Percentiles rank a stretch among this genome's conserved stretches.
These are phyloP conservation scores for Drosophila busckii DNA, from an alignment of 1,140 invertebrate species.

Conservation along the genomic window DNA sequence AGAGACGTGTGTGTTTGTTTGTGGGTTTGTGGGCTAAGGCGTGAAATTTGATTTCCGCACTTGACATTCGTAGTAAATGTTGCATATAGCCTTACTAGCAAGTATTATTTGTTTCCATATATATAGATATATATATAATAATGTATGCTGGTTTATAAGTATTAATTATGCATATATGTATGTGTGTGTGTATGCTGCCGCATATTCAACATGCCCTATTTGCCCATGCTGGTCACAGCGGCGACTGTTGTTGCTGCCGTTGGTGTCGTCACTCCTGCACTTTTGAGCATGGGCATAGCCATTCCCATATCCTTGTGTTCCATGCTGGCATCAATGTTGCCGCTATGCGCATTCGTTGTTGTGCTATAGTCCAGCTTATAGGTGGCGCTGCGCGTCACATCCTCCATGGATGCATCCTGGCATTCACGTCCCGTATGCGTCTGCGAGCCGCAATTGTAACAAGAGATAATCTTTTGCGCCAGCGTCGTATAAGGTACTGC, in stretches of 20 bases:
- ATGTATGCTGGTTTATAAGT: too few relatives aligned
- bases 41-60: constrained; percentile 78
- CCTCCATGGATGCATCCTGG: constrained; percentile 91
- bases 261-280: constrained; percentile 27
- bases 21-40: too few relatives aligned
- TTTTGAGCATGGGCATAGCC: constrained; percentile 37
- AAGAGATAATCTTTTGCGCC: constrained; percentile 79
- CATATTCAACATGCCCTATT: constrained; percentile 40
- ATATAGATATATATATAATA: constrained; percentile 45
- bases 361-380: constrained; percentile 82
- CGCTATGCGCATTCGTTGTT: constrained; percentile 24
- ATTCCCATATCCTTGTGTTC: constrained; percentile 47
- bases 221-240: constrained; percentile 45
- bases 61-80: constrained; percentile 64
- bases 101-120: constrained; percentile 52
- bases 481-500: constrained; percentile 41
- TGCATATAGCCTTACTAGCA: constrained; percentile 65
- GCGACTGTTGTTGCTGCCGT: constrained; percentile 16
- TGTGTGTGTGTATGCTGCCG: not conserved
- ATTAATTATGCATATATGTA: constrained; percentile 46
- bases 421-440: constrained; percentile 90
- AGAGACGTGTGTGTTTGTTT: too few relatives aligned
- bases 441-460: constrained; percentile 88
- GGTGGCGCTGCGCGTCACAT: constrained; percentile 85
- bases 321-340: constrained; percentile 1